A percentile compares a stretch with the other conserved stretches of the same genome.
Evolutionary conservation across 2,113 vertebrate genomes (phyloP).

Genomic region (Xiphophorus maculatus): DNA sequence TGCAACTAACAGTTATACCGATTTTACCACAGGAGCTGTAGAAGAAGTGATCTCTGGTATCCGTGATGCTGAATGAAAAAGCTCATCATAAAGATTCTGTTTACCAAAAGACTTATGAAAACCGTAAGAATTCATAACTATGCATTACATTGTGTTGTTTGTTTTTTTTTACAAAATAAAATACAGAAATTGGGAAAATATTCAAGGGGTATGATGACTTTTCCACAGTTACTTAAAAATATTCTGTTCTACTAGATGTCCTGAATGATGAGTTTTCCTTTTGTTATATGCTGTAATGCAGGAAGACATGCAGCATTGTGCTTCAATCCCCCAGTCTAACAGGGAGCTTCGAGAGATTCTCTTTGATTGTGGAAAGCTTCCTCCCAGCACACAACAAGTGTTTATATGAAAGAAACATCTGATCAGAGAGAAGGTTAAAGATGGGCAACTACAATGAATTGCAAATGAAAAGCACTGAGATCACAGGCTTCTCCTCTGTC

Average conservation of each 20-base stretch:
- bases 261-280: neutral
- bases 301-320: neutral
- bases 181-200: neutral
- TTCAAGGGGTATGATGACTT: neutral
- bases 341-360: slow-evolving; percentile 8
- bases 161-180: neutral
- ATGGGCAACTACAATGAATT: slow-evolving; percentile 28
- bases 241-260: no score
- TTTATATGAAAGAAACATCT: slow-evolving; percentile 29
- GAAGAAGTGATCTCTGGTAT: no score
- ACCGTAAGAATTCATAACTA: neutral
- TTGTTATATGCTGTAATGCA: neutral
- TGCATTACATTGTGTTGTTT: neutral
- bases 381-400: slow-evolving; percentile 18
- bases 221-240: neutral
- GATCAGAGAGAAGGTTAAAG: slow-evolving; percentile 44
- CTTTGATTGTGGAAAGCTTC: slow-evolving; percentile 30
- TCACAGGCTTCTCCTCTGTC: slow-evolving; percentile 38
- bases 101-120: neutral
- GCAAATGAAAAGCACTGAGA: slow-evolving; percentile 44
- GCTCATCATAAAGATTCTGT: neutral
- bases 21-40: no score
- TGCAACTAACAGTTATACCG: no score
- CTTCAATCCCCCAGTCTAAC: neutral
- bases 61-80: neutral